Evolutionary conservation across 2,888 invertebrate species (phyloP), one percentile per base, ranked within the genome.

Genomic region (Drosophila quinaria): DNA sequence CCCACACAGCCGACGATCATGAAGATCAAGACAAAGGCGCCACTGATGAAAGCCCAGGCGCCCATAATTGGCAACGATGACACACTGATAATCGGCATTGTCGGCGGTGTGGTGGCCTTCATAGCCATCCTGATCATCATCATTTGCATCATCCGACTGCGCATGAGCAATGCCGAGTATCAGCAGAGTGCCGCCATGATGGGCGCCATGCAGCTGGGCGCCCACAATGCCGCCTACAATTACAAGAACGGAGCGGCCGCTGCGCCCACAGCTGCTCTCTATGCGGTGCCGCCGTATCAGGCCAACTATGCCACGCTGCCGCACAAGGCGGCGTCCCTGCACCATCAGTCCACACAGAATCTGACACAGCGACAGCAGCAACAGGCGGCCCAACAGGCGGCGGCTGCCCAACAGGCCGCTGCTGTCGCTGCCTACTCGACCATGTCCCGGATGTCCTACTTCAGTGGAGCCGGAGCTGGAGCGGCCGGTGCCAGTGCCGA

Each of bases 81-180:
- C 82, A 97, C 97, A 4, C 93, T 98, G n/a, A 98, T 98, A 56
- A 98, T 98, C 68, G 97, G 97, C n/a, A 98, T 98, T 78, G 97
- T 98, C 0, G 97, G 97, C 0, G 97, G 98, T 1, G 97, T 98
- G 1, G 97, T 98, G 0, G 97, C 97, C 1, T 97, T 98, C 90
- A 97, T 98, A 77, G 96, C 96, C 11, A 96, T 98, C 74, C 94
- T 98, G 59, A 96, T 98, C 37, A 96, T 98, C 31, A 95, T 96
- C n/a, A 97, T 97, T 78, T 98, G 98, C 90, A 96, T 98, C 42
- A 96, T 97, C 35, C 94, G 97, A 15, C 92, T 97, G 87, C 93
- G 96, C 70, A 95, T 96, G 95, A 94, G 95, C 41, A 94, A 94
- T 10, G 94, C 94, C 0, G 95, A 95, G 47, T 96, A 96, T 77